Percentiles rank a stretch among this genome's conserved stretches.
Evolutionary conservation across 92 coral and sea anemone species (phyloP).

Genomic region (Pocillopora grandis): DNA sequence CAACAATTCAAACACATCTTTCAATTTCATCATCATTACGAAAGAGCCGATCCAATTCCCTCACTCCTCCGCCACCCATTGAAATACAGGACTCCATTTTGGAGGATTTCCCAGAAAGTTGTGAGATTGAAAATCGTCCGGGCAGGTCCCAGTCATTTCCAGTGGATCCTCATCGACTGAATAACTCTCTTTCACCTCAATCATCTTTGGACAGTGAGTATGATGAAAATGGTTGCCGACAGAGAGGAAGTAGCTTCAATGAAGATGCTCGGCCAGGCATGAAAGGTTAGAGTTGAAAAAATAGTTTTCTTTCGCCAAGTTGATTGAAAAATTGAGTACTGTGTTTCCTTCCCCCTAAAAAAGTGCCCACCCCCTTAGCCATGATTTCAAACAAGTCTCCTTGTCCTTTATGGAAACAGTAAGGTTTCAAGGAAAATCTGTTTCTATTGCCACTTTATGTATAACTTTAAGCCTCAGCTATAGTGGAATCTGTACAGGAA

Average conservation of each 20-base stretch:
- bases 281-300: slow-evolving; percentile 71
- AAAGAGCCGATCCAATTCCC: slow-evolving; percentile 78
- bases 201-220: slow-evolving; percentile 95
- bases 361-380: too few relatives aligned
- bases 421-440: too few relatives aligned
- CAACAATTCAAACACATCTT: slow-evolving; percentile 44
- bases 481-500: too few relatives aligned
- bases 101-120: slow-evolving; percentile 67
- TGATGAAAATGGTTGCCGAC: slow-evolving; percentile 64
- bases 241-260: slow-evolving; percentile 75
- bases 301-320: not conserved
- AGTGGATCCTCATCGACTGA: slow-evolving; percentile 89
- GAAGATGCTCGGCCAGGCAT: slow-evolving; percentile 96
- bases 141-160: slow-evolving; percentile 99
- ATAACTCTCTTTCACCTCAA: slow-evolving; percentile 93
- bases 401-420: too few relatives aligned
- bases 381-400: too few relatives aligned
- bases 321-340: too few relatives aligned
- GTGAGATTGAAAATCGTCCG: slow-evolving; percentile 83
- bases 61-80: slow-evolving; percentile 85
- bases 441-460: too few relatives aligned
- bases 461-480: too few relatives aligned
- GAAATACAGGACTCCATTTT: slow-evolving; percentile 80
- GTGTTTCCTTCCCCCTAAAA: too few relatives aligned
- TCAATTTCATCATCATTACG: slow-evolving; percentile 53